These are phyloP conservation scores for Erebia ligea DNA, from an alignment of 2,888 invertebrate genomes.

Conservation along the genomic window DNA sequence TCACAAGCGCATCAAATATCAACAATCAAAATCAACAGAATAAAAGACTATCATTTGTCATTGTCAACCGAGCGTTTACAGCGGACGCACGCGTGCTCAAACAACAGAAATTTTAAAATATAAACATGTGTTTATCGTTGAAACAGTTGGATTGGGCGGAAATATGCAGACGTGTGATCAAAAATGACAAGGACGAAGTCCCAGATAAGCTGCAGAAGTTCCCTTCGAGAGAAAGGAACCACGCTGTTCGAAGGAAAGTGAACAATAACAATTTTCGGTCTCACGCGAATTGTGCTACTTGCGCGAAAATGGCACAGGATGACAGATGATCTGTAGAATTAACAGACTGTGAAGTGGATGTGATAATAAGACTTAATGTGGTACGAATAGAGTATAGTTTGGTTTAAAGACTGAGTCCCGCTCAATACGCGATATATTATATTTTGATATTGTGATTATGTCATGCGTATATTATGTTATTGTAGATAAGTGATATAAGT, in stretches of 20 bases:
- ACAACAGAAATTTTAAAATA: constrained; percentile 17
- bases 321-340: constrained; percentile 44
- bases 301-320: constrained; percentile 65
- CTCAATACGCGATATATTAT: neutral
- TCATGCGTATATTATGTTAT: neutral
- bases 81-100: constrained; percentile 42
- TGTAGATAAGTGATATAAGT: neutral
- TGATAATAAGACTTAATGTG: constrained; percentile 17
- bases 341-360: constrained; percentile 2
- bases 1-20: constrained; percentile 54
- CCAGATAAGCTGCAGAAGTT: constrained; percentile 81
- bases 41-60: constrained; percentile 38
- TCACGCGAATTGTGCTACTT: constrained; percentile 70
- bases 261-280: constrained; percentile 69
- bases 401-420: neutral
- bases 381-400: constrained; percentile 2
- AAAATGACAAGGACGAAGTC: constrained; percentile 56
- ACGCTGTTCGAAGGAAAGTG: constrained; percentile 85
- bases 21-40: constrained; percentile 29
- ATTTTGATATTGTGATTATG: neutral
- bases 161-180: constrained; percentile 63
- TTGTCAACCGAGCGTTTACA: constrained; percentile 46
- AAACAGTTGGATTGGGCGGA: constrained; percentile 74
- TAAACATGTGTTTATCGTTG: constrained; percentile 67
- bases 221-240: constrained; percentile 87